A percentile compares a stretch with the other conserved stretches of the same genome.
Evolutionary conservation across 2,888 invertebrate species (phyloP).

Genomic region (Polymixis flavicincta): DNA sequence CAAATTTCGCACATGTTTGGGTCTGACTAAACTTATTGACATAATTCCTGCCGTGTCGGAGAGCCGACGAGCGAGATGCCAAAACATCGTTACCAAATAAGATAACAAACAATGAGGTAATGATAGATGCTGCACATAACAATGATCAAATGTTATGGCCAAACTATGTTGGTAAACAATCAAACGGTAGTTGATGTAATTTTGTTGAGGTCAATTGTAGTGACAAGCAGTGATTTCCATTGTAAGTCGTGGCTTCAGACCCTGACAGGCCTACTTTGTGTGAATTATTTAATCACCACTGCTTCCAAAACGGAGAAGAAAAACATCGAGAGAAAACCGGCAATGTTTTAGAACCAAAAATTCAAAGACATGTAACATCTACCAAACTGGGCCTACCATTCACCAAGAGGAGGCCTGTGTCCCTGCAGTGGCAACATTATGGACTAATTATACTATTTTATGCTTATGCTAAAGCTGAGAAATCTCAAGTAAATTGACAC

Average conservation of each 20-base stretch:
- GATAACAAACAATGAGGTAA: slow-evolving; percentile 77
- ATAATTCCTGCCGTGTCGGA: slow-evolving; percentile 75
- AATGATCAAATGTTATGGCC: slow-evolving; percentile 68
- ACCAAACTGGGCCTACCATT: too few relatives aligned
- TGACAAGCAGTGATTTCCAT: background rate
- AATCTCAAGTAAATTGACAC: background rate
- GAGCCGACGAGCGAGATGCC: slow-evolving; percentile 73
- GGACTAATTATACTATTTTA: too few relatives aligned
- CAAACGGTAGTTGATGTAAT: slow-evolving; percentile 58
- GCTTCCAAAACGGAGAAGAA: too few relatives aligned
- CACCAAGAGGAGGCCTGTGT: background rate
- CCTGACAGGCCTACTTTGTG: too few relatives aligned
- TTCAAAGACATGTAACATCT: too few relatives aligned
- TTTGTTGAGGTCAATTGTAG: slow-evolving; percentile 54
- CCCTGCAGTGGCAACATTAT: background rate
- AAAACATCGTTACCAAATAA: slow-evolving; percentile 78
- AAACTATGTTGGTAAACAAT: slow-evolving; percentile 60
- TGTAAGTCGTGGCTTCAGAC: too few relatives aligned
- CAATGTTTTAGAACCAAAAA: too few relatives aligned
- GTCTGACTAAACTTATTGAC: slow-evolving; percentile 78
- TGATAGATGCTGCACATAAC: slow-evolving; percentile 65
- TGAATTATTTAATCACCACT: too few relatives aligned
- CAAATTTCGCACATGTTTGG: slow-evolving; percentile 60
- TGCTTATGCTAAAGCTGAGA: background rate
- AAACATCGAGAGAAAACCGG: too few relatives aligned